Base-by-base conservation (phyloP, 92 coral and sea anemone genomes). In the Umimayanthus kanabou region DNA sequence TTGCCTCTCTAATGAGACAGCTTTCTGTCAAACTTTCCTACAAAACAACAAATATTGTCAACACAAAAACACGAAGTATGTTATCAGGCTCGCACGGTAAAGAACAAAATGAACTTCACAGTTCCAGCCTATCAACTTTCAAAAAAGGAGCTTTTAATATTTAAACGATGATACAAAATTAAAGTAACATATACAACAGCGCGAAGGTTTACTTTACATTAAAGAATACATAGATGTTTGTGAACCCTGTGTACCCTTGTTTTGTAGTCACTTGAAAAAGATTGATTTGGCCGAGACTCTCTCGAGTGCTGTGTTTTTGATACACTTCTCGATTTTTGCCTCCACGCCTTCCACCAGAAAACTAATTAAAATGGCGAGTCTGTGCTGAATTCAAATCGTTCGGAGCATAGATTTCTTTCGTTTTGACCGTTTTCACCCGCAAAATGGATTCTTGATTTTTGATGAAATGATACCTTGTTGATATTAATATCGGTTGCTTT, bases 361-460 rank as follows among this genome's bases (percentile, higher is more conserved):
- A 20, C 69, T 61, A 61, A 23, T 20, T 61, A 61, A 23, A 14
- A 3, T 61, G 2, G n/a, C 22, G 8, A 61, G 9, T 61, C 69
- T 5, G 69, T 22, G 15, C 69, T 61, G 69, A 61, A 53, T 13
- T 53, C 20, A 20, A 61, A 61, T 25, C 15, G 69, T 61, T 61
- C 69, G 69, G 69, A 61, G 69, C 22, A 20, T 22, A 20, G 69
- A 20, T 23, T 61, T 80, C 84, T 57, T 80, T 30, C 22, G 71
- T 29, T 61, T 49, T 55, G 7, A 80, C 84, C 22, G 71, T 29
- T 61, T 49, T 55, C 16, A 80, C 84, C 61, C 69, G 45, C 57
- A 80, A 79, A 79, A 80, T 11, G 70, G 69, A 80, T 55, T 29
- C 47, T 80, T 80, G 39, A 53, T 40, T 9, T 80, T 80, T 3